These are phyloP conservation scores for Phalera bucephala DNA, from an alignment of 2,888 invertebrate genomes.

Conservation along the genomic window DNA sequence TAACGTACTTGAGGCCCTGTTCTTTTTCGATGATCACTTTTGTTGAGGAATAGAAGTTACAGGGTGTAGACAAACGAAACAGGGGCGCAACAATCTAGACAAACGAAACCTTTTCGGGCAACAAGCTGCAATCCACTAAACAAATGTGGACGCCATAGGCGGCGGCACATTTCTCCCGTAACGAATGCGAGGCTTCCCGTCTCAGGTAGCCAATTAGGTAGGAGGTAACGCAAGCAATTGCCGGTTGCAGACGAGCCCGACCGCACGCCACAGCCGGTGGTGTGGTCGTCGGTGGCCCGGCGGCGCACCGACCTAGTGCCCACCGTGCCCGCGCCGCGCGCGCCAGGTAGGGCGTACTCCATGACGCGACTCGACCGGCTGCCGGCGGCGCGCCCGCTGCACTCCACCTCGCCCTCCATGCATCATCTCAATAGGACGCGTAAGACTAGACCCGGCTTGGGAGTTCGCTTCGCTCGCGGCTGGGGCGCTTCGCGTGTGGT, in stretches of 20 bases:
- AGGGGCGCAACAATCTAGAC: too few relatives aligned
- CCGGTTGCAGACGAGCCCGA: slow-evolving; percentile 72
- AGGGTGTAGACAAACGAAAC: too few relatives aligned
- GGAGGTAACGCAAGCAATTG: too few relatives aligned
- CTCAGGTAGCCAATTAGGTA: too few relatives aligned
- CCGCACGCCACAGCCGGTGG: slow-evolving; percentile 75
- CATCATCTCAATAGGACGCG: slow-evolving; percentile 68
- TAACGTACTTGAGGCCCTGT: too few relatives aligned
- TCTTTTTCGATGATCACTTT: too few relatives aligned
- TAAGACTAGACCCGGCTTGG: slow-evolving; percentile 39
- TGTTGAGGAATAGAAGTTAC: too few relatives aligned
- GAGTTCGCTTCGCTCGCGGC: slow-evolving; percentile 9
- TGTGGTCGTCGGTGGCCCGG: slow-evolving; percentile 91
- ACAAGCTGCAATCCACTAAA: too few relatives aligned
- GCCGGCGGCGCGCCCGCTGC: slow-evolving; percentile 46
- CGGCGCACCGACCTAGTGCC: slow-evolving; percentile 96
- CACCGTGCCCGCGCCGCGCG: slow-evolving; percentile 87
- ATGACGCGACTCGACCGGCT: slow-evolving; percentile 93
- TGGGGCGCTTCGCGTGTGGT: slow-evolving; percentile 9
- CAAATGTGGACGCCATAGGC: too few relatives aligned
- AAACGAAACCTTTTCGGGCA: too few relatives aligned
- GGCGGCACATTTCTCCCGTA: too few relatives aligned
- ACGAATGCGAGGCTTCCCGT: too few relatives aligned
- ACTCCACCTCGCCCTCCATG: slow-evolving; percentile 56
- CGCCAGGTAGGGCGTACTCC: slow-evolving; percentile 92